phyloP scores from a whole-genome alignment of 1,140 invertebrate genomes.

The Lineus longissimus region DNA sequence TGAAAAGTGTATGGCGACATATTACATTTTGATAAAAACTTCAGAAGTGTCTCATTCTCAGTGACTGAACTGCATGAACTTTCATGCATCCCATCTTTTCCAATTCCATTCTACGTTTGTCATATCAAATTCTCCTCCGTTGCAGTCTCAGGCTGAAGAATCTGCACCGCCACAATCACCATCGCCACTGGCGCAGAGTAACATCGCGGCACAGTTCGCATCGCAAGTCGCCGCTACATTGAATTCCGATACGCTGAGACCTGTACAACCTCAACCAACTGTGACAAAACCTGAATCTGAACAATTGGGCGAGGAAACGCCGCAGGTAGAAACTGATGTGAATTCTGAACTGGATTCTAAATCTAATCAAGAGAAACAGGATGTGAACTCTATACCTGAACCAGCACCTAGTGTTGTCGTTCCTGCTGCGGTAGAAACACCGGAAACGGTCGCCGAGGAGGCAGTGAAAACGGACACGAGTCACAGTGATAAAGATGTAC shows the following conservation, averaged over 20 bases:
- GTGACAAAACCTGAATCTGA: slow-evolving; percentile 11
- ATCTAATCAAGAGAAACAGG: not conserved
- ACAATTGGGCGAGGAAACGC: not conserved
- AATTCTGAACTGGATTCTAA: not conserved
- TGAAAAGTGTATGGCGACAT: too few species aligned
- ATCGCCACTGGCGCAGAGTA: slow-evolving; percentile 19
- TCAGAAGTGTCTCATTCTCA: too few species aligned
- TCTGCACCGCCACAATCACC: not conserved
- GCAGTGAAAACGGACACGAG: not conserved
- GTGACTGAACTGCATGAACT: too few species aligned
- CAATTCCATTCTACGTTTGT: not conserved
- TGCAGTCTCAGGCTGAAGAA: slow-evolving; percentile 15
- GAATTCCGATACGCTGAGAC: slow-evolving; percentile 18
- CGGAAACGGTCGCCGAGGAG: not conserved
- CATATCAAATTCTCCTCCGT: not conserved
- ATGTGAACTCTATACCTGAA: not conserved
- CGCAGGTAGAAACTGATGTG: slow-evolving; percentile 1
- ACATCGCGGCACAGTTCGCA: slow-evolving; percentile 39
- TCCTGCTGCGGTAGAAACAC: not conserved
- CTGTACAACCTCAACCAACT: slow-evolving; percentile 13
- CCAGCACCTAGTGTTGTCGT: not conserved
- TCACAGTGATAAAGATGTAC: not conserved
- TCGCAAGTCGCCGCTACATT: slow-evolving; percentile 40
- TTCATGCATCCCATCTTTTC: too few species aligned
- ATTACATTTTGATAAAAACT: too few species aligned